A percentile compares a stretch with the other conserved stretches of the same genome.
phyloP scores from a whole-genome alignment of 2,888 invertebrate genomes.

The Phorcus lineatus region DNA sequence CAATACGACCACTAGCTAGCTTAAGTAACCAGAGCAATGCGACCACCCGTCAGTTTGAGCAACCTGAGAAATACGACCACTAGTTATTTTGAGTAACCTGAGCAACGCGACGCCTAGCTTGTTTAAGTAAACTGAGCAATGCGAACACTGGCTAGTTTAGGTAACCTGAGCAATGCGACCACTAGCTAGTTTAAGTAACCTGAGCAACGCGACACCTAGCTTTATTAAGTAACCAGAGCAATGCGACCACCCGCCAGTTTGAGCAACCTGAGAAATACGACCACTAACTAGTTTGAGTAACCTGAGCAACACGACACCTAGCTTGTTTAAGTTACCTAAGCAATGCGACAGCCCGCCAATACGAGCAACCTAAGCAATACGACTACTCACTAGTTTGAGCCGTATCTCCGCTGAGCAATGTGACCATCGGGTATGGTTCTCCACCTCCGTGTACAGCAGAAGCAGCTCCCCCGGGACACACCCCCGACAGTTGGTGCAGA shows the following conservation, averaged over 20 bases:
- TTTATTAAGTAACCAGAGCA: conserved; percentile 33
- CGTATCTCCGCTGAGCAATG: conserved; percentile 41
- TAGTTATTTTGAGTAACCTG: conserved; percentile 30
- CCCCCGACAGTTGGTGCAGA: conserved; percentile 41
- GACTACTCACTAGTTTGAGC: conserved; percentile 38
- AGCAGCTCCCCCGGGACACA: conserved; percentile 41
- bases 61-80: conserved; percentile 35
- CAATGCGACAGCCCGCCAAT: no score
- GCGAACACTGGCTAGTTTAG: conserved; percentile 8
- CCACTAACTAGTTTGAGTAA: conserved; percentile 35
- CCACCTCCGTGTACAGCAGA: conserved; percentile 35
- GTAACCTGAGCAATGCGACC: conserved; percentile 35
- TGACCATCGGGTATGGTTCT: conserved; percentile 40
- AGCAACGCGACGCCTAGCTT: background rate
- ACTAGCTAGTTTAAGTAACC: conserved; percentile 37
- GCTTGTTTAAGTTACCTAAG: conserved; percentile 37
- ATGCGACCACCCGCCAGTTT: conserved; percentile 27
- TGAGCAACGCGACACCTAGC: conserved; percentile 36
- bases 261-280: background rate
- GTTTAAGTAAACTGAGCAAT: no score
- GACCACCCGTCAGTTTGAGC: conserved; percentile 34
- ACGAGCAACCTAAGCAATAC: no score
- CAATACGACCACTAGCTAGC: conserved; percentile 27
- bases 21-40: no score
- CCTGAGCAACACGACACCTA: conserved; percentile 33